These are phyloP conservation scores for Chrysochloris asiatica DNA, from an alignment of 2,113 vertebrate genomes.

Conservation along the genomic window DNA sequence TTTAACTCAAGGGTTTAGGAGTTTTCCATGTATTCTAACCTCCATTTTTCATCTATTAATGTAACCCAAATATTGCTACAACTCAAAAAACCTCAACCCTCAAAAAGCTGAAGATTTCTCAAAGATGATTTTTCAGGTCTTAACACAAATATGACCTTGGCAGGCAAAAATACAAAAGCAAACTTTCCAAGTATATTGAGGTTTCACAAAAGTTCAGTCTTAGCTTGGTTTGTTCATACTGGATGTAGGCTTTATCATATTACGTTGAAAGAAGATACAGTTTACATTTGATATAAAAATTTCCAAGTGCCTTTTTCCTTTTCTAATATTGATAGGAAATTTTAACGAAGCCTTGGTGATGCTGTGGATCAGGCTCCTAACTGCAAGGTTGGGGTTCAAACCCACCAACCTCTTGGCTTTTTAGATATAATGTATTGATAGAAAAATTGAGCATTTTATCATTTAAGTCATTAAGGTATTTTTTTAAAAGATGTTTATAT, in stretches of 20 bases:
- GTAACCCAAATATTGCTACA: not conserved
- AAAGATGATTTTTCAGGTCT: conserved; percentile 11
- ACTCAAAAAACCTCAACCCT: not conserved
- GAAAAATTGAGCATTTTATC: conserved; percentile 22
- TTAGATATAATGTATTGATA: conserved; percentile 32
- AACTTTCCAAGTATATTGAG: not conserved
- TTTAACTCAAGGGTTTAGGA: not conserved
- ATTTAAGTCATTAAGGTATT: conserved; percentile 9
- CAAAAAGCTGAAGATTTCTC: conserved; percentile 20
- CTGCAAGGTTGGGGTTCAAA: too few relatives aligned
- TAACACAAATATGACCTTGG: not conserved
- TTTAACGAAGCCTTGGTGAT: too few relatives aligned
- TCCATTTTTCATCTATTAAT: conserved; percentile 13
- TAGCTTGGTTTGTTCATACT: conserved; percentile 28
- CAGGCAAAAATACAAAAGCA: not conserved
- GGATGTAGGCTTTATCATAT: not conserved
- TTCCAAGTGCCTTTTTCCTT: not conserved
- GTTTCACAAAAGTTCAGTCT: not conserved
- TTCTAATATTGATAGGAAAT: too few relatives aligned
- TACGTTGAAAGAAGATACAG: conserved; percentile 8
- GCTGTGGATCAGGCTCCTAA: too few relatives aligned
- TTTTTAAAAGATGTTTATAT: not conserved
- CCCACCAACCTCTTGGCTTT: too few relatives aligned
- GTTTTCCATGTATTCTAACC: conserved; percentile 10
- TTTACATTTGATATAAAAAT: conserved; percentile 19